phyloP scores from a whole-genome alignment of 2,113 vertebrate species.

The Myocastor coypus region DNA sequence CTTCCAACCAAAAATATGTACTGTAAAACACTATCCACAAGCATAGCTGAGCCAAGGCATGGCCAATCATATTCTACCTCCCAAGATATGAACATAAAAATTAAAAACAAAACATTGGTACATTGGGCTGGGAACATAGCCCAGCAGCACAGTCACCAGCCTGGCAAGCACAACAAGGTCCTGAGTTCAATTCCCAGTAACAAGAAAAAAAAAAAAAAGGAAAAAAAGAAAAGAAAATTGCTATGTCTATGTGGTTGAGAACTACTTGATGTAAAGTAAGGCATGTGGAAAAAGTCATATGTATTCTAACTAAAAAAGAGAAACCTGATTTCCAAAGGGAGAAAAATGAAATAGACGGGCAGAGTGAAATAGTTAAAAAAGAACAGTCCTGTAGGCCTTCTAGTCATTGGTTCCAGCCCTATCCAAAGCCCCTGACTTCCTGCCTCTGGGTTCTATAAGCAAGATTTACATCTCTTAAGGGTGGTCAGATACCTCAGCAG shows the following conservation, averaged over 20 bases:
- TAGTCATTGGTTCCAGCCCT: background rate
- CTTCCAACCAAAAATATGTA: slow-evolving; percentile 1
- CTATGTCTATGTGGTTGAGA: slow-evolving; percentile 21
- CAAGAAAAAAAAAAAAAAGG: no score
- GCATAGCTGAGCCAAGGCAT: background rate
- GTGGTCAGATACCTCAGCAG: no score
- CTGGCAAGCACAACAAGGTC: no score
- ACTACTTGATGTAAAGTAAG: slow-evolving; percentile 48
- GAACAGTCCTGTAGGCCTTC: background rate
- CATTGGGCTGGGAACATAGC: no score
- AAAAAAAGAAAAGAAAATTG: background rate
- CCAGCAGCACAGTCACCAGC: no score
- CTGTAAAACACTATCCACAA: slow-evolving; percentile 35
- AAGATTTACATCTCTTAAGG: background rate
- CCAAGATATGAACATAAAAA: slow-evolving; percentile 49
- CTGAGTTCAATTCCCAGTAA: no score
- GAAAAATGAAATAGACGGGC: background rate
- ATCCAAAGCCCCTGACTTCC: slow-evolving; percentile 29
- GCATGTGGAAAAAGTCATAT: background rate
- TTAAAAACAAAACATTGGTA: background rate
- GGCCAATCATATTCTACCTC: background rate
- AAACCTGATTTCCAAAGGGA: slow-evolving; percentile 43
- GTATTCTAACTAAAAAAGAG: slow-evolving; percentile 20
- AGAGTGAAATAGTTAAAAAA: slow-evolving; percentile 5
- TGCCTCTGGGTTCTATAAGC: background rate